Base-by-base conservation (phyloP, 2,113 vertebrate species). In the Xenopus borealis region DNA sequence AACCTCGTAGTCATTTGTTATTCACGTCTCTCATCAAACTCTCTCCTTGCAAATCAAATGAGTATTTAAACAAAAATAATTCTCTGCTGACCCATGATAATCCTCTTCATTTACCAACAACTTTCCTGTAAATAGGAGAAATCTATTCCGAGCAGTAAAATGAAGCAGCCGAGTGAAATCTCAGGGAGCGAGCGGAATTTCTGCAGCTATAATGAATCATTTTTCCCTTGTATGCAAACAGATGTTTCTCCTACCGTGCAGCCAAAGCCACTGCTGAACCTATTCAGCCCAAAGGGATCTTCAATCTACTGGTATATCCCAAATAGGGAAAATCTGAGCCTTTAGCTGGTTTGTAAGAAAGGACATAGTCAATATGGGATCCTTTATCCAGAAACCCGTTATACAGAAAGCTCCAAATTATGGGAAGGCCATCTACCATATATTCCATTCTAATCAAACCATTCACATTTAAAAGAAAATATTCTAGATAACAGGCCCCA, bases 21-120 rank as follows among this genome's bases (percentile, higher is more conserved):
- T 40, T 40, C 33, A 6, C 7, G 33, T 9, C 5, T 40, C 33
- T 40, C 33, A 40, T 40, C 33, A 40, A 40, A 6, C 17, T 64
- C 40, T 65, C 72, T 19, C 5, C 5, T 53, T 45, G 62, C 19
- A 74, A 55, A 66, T 46, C 18, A 11, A 14, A 61, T n/a, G 17
- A 61, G 40, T n/a, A 46, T 47, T 62, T 66, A 55, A 55, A 50
- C 18, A 20, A 16, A 13, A 19, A 67, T 74, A 67, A 67, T 67
- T 66, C 72, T 59, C 18, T 47, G 62, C 40, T 74, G 72, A 61
- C 72, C 72, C 40, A 20, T 40, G 40, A 53, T 68, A 62, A 68
- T 61, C 64, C 72, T 62, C 72, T 12, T 47, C 55, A 67, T 68
- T 68, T 68, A 67, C 40, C 50, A 20, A 62, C 72, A 75, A 50